Conservation (phyloP, 1,140 invertebrate species). For the Sitodiplosis mosellana region DNA sequence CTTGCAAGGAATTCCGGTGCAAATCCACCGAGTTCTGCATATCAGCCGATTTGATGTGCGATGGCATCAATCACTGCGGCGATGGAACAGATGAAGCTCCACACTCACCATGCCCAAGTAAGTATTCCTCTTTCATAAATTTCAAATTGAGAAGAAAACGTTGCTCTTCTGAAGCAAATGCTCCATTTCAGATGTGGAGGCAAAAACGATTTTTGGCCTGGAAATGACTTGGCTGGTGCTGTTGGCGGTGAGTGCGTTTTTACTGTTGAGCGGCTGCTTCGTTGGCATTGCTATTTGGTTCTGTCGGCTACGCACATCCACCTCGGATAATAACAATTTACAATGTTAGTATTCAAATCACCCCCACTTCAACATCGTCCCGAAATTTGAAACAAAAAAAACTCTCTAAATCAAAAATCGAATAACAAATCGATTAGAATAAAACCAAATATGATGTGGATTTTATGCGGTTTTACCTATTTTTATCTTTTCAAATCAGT, state of each 20-base stretch:
- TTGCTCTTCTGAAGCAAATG: no score
- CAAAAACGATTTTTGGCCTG: neutral
- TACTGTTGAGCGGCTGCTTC: slow-evolving; percentile 45
- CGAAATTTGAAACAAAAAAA: neutral
- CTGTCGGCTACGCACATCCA: slow-evolving; percentile 42
- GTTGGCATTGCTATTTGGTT: slow-evolving; percentile 49
- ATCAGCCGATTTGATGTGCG: slow-evolving; percentile 68
- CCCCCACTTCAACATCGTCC: neutral
- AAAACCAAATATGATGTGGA: slow-evolving; percentile 1
- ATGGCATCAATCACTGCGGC: slow-evolving; percentile 81
- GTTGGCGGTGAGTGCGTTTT: slow-evolving; percentile 40
- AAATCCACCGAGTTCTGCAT: slow-evolving; percentile 75
- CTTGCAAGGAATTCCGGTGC: slow-evolving; percentile 75
- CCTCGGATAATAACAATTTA: slow-evolving; percentile 25
- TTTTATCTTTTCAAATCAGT: slow-evolving; percentile 38
- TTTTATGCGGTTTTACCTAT: neutral
- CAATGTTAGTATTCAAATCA: neutral
- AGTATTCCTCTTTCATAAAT: slow-evolving; percentile 21
- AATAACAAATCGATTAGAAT: neutral
- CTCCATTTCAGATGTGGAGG: neutral
- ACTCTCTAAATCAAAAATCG: neutral
- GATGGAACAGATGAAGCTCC: slow-evolving; percentile 77
- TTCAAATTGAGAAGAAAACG: neutral
- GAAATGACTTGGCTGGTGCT: slow-evolving; percentile 15
- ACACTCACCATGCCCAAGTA: slow-evolving; percentile 62